Conservation (phyloP, 2,888 invertebrate genomes). For the Nesidiocoris tenuis region DNA sequence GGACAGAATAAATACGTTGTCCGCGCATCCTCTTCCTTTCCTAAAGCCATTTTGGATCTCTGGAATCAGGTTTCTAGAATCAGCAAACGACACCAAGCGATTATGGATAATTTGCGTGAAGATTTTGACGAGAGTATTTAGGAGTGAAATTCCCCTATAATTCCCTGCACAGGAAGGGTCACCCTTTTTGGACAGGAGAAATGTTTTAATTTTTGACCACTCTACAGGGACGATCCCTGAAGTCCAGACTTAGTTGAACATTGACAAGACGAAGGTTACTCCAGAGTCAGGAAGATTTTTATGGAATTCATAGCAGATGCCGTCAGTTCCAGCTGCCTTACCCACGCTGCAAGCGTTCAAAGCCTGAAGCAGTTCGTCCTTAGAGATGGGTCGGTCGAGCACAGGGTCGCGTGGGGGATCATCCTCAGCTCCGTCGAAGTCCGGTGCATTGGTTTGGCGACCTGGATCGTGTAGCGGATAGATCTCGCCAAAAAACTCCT, state of each 20-base stretch:
- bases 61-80: background rate
- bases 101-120: background rate
- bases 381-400: background rate
- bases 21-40: background rate
- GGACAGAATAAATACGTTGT: slow-evolving; percentile 6
- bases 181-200: slow-evolving; percentile 24
- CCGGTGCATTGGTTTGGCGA: background rate
- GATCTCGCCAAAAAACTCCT: background rate
- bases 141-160: slow-evolving; percentile 11
- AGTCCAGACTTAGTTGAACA: background rate
- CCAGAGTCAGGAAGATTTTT: slow-evolving; percentile 3
- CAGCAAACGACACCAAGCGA: slow-evolving; percentile 1
- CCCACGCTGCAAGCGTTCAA: background rate
- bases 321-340: slow-evolving; percentile 6
- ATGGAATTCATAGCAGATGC: slow-evolving; percentile 7
- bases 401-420: background rate
- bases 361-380: background rate
- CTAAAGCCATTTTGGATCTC: slow-evolving; percentile 17
- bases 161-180: background rate
- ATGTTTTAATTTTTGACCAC: slow-evolving; percentile 9
- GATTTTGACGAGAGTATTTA: slow-evolving; percentile 14
- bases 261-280: background rate
- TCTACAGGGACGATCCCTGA: slow-evolving; percentile 7
- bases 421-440: background rate
- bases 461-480: background rate